Evolutionary conservation across 2,888 invertebrate species (phyloP).

Genomic region (Phaedon cochleariae): DNA sequence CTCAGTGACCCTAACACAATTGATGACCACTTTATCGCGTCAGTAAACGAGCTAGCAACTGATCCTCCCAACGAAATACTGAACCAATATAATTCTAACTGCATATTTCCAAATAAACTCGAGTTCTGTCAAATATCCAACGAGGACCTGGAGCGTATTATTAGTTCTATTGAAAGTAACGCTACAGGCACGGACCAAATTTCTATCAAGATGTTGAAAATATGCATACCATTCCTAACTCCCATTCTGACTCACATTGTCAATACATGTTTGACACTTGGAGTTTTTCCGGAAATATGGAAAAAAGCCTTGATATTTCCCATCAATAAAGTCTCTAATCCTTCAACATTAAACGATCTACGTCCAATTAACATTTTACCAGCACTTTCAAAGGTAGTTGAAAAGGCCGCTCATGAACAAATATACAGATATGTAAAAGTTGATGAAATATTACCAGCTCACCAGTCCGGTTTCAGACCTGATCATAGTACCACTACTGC

Average conservation of each 20-base stretch:
- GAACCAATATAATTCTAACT: neutral
- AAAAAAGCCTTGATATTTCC: constrained; percentile 1
- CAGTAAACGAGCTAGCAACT: no score
- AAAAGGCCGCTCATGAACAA: neutral
- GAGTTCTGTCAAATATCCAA: neutral
- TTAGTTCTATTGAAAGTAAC: no score
- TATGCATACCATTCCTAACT: neutral
- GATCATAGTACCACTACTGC: constrained; percentile 8
- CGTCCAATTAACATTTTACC: neutral
- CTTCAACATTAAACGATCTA: neutral
- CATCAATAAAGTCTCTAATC: neutral
- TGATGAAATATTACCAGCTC: neutral
- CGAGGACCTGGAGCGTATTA: neutral
- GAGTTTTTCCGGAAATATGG: neutral
- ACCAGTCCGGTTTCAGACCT: constrained; percentile 6
- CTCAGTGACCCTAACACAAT: neutral
- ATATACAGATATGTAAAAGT: neutral
- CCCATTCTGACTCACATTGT: constrained; percentile 5
- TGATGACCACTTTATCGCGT: no score
- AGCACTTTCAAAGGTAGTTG: neutral
- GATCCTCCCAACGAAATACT: neutral
- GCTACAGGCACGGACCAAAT: no score
- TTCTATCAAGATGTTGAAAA: neutral
- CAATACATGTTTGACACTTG: neutral
- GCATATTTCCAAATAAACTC: neutral